Percentiles rank a stretch among this genome's conserved stretches.
These are phyloP conservation scores for Drosophila imparisetae DNA, from an alignment of 2,888 invertebrate species.

Conservation along the genomic window DNA sequence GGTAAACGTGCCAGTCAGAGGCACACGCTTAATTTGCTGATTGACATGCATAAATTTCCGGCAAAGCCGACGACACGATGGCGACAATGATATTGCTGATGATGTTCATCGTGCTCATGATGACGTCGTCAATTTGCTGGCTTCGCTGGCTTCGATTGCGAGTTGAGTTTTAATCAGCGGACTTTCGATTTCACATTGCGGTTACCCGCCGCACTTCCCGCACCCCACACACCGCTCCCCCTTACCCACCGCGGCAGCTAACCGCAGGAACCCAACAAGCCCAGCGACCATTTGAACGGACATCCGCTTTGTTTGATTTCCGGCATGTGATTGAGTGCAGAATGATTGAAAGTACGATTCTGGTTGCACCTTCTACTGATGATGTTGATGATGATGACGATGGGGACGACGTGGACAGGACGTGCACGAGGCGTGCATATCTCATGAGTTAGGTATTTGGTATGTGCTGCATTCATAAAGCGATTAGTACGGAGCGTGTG, in stretches of 20 bases:
- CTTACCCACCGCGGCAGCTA: background rate
- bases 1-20: slow-evolving; percentile 50
- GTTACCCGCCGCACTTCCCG: slow-evolving; percentile 41
- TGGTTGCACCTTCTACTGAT: slow-evolving; percentile 17
- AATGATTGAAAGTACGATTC: slow-evolving; percentile 56
- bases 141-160: slow-evolving; percentile 30
- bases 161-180: slow-evolving; percentile 75
- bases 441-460: slow-evolving; percentile 58
- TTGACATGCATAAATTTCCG: slow-evolving; percentile 80
- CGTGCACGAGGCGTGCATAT: slow-evolving; percentile 43
- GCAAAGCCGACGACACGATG: slow-evolving; percentile 60
- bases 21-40: slow-evolving; percentile 64
- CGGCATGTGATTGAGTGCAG: slow-evolving; percentile 79
- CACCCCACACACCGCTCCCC: background rate
- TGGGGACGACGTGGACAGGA: slow-evolving; percentile 18
- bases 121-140: slow-evolving; percentile 5
- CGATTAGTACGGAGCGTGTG: slow-evolving; percentile 71
- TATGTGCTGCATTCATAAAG: slow-evolving; percentile 55
- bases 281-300: slow-evolving; percentile 71
- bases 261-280: slow-evolving; percentile 31
- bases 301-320: slow-evolving; percentile 79
- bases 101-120: slow-evolving; percentile 13
- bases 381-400: slow-evolving; percentile 4
- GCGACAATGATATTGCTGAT: slow-evolving; percentile 32
- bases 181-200: slow-evolving; percentile 77